These are phyloP conservation scores for Enteromius paludinosus DNA, from an alignment of 2,797 vertebrate genomes.

Conservation along the genomic window DNA sequence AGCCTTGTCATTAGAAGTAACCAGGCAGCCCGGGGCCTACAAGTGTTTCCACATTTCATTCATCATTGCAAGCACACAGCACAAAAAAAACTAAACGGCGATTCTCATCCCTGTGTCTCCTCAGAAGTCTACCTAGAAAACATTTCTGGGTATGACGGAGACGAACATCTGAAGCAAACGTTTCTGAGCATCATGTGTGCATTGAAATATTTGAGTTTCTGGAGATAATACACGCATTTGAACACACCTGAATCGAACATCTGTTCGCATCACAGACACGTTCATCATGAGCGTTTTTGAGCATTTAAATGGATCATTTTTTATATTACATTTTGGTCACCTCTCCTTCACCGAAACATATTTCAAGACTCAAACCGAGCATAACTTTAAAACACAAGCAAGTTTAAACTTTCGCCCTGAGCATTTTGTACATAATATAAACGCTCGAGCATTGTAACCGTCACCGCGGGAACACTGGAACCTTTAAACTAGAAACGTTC, in stretches of 20 bases:
- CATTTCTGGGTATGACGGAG: neutral
- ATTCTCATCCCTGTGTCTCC: neutral
- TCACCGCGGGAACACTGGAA: neutral
- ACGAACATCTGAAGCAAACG: neutral
- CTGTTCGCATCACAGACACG: neutral
- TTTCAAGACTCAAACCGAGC: neutral
- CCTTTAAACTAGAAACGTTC: neutral
- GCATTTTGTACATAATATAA: neutral
- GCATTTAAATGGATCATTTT: neutral
- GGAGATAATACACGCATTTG: neutral
- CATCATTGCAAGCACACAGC: neutral
- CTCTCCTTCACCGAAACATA: neutral
- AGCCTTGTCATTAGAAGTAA: constrained; percentile 36
- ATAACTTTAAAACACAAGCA: neutral
- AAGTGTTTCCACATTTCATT: neutral
- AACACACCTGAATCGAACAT: neutral
- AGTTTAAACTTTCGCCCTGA: neutral
- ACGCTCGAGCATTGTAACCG: neutral
- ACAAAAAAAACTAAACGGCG: neutral
- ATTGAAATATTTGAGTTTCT: neutral
- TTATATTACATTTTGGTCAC: neutral
- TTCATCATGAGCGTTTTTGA: neutral
- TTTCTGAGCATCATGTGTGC: neutral
- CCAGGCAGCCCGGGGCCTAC: constrained; percentile 18
- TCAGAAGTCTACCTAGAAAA: neutral